Evolutionary conservation across 1,140 invertebrate species (phyloP).

Genomic region (Helicoverpa zea): DNA sequence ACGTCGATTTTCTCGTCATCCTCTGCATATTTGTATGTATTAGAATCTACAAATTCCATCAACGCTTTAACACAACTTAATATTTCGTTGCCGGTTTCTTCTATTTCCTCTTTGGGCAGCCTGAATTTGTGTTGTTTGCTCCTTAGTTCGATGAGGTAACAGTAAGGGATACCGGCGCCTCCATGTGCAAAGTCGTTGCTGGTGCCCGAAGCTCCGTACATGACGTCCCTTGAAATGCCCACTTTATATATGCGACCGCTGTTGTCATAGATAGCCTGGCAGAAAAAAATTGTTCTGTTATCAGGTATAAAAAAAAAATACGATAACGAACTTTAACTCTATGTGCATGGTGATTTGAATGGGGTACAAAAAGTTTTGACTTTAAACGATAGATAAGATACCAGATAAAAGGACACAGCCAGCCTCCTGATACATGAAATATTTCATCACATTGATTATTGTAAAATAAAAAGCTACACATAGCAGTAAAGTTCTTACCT

Average conservation of each 20-base stretch:
- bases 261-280: constrained; percentile 76
- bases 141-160: constrained; percentile 91
- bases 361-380: too few relatives aligned
- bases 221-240: constrained; percentile 78
- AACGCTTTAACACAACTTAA: constrained; percentile 89
- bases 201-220: constrained; percentile 88
- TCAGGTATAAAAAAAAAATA: background rate
- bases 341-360: too few relatives aligned
- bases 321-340: background rate
- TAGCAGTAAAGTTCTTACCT: constrained; percentile 58
- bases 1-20: background rate
- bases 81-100: constrained; percentile 89
- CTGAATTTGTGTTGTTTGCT: constrained; percentile 89
- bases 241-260: constrained; percentile 80
- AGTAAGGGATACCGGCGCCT: constrained; percentile 87
- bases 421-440: too few relatives aligned
- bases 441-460: too few relatives aligned
- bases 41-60: constrained; percentile 83
- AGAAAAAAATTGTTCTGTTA: background rate
- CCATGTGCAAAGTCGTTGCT: constrained; percentile 91
- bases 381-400: too few relatives aligned
- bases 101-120: constrained; percentile 90
- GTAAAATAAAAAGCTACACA: too few relatives aligned
- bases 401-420: too few relatives aligned
- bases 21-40: background rate